These are phyloP conservation scores for Lepidocyrtinus sp. DNA, from an alignment of 2,888 invertebrate genomes.

Conservation along the genomic window DNA sequence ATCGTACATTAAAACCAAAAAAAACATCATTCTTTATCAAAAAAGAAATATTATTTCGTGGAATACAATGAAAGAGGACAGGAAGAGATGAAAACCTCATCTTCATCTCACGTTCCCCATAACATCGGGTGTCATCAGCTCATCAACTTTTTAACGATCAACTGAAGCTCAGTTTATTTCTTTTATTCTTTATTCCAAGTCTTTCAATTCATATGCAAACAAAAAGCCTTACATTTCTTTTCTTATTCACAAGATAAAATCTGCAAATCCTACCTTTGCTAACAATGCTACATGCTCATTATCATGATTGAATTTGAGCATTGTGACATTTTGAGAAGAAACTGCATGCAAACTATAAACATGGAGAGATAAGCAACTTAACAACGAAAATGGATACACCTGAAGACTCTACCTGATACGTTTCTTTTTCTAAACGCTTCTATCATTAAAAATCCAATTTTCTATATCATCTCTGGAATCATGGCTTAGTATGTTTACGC, in stretches of 20 bases:
- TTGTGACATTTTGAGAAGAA: slow-evolving; percentile 18
- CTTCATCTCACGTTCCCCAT: background rate
- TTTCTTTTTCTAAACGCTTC: slow-evolving; percentile 24
- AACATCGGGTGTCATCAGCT: background rate
- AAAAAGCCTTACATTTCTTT: background rate
- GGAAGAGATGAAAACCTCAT: too few species aligned
- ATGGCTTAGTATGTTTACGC: slow-evolving; percentile 45
- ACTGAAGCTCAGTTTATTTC: background rate
- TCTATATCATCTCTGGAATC: slow-evolving; percentile 44
- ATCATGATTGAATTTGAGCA: slow-evolving; percentile 25
- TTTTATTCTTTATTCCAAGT: background rate
- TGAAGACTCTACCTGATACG: slow-evolving; percentile 43
- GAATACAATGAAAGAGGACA: too few species aligned
- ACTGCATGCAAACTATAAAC: slow-evolving; percentile 17
- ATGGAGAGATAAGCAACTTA: slow-evolving; percentile 31
- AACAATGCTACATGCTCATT: slow-evolving; percentile 18
- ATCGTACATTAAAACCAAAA: too few species aligned
- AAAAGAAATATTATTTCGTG: too few species aligned
- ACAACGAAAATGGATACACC: too few species aligned
- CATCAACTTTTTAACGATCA: background rate
- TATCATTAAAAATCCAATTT: slow-evolving; percentile 56
- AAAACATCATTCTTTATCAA: too few species aligned
- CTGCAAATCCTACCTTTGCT: background rate
- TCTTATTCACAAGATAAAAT: slow-evolving; percentile 1
- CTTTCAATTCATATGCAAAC: background rate